These are phyloP conservation scores for Lepidocyrtinus sp. DNA, from an alignment of 2,888 invertebrate species.

Conservation along the genomic window DNA sequence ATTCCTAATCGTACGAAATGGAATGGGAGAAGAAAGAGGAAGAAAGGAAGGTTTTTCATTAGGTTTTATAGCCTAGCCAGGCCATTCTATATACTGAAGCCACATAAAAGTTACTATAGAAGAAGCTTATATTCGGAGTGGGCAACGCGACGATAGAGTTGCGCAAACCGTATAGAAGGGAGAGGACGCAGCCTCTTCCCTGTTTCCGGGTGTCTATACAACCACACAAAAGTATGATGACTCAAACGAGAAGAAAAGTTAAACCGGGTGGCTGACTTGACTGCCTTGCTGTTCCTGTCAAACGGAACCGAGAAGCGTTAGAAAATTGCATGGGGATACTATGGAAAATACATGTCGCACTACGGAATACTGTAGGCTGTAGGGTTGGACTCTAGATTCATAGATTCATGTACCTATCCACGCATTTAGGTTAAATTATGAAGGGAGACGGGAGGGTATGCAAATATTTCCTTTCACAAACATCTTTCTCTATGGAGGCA, in stretches of 20 bases:
- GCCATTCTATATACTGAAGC: no score
- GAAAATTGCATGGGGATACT: constrained; percentile 4
- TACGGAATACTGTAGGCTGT: background rate
- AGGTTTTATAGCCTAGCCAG: no score
- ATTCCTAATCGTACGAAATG: background rate
- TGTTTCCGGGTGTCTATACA: constrained; percentile 49
- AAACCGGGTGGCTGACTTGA: background rate
- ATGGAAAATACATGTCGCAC: background rate
- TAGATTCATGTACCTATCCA: background rate
- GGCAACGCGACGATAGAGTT: constrained; percentile 16
- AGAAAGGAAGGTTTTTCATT: background rate
- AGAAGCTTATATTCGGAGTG: background rate
- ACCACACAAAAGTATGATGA: constrained; percentile 15
- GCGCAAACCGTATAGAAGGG: constrained; percentile 45
- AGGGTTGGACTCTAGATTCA: background rate
- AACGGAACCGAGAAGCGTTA: background rate
- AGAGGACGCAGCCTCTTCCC: constrained; percentile 52
- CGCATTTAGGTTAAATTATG: constrained; percentile 17
- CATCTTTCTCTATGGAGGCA: background rate
- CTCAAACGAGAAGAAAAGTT: constrained; percentile 17
- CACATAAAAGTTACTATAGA: no score
- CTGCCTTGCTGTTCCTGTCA: background rate
- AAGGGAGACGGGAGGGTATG: background rate
- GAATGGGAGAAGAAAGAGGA: background rate
- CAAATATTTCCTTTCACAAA: no score